These are phyloP conservation scores for Galago senegalensis DNA, from an alignment of 2,797 vertebrate species.

Conservation along the genomic window DNA sequence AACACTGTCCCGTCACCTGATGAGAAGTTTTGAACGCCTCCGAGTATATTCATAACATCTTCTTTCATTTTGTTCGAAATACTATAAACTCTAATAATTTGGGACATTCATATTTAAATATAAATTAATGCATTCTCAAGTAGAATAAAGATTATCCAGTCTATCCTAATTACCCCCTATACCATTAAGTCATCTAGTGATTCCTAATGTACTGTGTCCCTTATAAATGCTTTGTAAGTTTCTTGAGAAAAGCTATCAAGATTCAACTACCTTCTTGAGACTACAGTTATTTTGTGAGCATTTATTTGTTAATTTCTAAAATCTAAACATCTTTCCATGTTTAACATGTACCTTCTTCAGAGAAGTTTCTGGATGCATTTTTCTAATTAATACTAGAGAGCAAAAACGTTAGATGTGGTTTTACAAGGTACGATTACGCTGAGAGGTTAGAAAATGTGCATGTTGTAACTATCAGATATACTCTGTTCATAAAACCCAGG, in stretches of 20 bases:
- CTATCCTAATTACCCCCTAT: neutral
- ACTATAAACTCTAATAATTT: neutral
- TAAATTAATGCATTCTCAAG: constrained; percentile 46
- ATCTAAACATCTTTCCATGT: neutral
- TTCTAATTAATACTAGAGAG: constrained; percentile 37
- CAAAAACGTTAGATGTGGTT: neutral
- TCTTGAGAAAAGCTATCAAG: constrained; percentile 42
- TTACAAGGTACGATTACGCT: neutral
- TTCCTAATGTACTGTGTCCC: neutral
- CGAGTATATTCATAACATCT: neutral
- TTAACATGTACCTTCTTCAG: neutral
- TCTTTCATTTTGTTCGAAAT: neutral
- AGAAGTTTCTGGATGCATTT: neutral
- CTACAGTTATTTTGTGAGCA: constrained; percentile 1
- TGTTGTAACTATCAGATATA: neutral
- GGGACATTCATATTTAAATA: neutral
- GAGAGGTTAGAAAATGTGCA: neutral
- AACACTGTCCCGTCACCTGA: accelerated
- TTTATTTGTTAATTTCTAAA: constrained; percentile 27
- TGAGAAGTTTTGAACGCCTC: neutral
- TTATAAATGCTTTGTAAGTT: constrained; percentile 18
- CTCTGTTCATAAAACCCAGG: neutral
- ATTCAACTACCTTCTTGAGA: constrained; percentile 15
- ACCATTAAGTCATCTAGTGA: neutral
- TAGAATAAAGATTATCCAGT: constrained; percentile 52